Conservation (phyloP, 2,797 vertebrate species). For the Galagoides demidoff region DNA sequence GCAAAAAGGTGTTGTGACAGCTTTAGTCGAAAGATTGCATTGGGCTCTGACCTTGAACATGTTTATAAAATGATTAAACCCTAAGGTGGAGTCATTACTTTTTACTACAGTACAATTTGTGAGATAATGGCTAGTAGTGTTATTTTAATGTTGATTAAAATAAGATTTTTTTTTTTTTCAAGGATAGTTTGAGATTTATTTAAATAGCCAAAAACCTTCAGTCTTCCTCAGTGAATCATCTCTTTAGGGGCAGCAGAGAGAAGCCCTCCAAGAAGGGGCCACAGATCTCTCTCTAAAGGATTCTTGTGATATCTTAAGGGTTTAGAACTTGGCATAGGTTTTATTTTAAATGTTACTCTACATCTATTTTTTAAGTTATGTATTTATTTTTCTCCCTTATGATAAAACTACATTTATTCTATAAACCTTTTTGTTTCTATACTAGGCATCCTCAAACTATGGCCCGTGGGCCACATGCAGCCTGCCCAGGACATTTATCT, state of each 20-base stretch:
- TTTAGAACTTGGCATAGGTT: not conserved
- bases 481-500: too few relatives aligned
- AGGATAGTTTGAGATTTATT: conserved; percentile 38
- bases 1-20: conserved; percentile 24
- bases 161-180: conserved; percentile 36
- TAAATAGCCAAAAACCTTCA: conserved; percentile 29
- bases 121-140: conserved; percentile 54
- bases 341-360: conserved; percentile 24
- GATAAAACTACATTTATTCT: not conserved
- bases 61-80: conserved; percentile 75
- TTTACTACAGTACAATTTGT: not conserved
- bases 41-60: conserved; percentile 7
- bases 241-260: not conserved
- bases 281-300: not conserved
- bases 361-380: not conserved
- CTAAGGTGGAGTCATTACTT: conserved; percentile 23
- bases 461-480: too few relatives aligned
- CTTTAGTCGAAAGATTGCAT: conserved; percentile 57
- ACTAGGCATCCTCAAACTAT: not conserved
- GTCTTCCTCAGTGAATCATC: not conserved
- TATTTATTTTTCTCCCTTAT: not conserved
- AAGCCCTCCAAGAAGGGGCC: not conserved
- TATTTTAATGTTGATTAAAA: conserved; percentile 52
- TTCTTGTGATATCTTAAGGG: conserved; percentile 18
- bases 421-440: not conserved